These are phyloP conservation scores for Calosoma granatense DNA, from an alignment of 1,140 invertebrate genomes.

Conservation along the genomic window DNA sequence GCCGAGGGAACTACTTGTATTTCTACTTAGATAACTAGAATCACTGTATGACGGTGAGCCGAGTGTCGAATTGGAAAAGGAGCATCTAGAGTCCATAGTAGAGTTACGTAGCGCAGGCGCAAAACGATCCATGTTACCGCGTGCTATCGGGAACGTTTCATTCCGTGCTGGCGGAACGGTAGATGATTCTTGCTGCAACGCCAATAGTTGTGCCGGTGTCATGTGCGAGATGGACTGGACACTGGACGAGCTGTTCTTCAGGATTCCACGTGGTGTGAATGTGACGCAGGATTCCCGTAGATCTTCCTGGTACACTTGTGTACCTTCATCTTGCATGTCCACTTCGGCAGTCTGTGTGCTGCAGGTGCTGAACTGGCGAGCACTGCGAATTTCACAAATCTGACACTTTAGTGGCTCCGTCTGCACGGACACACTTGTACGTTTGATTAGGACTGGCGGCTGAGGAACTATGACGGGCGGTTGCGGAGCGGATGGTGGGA, in stretches of 20 bases:
- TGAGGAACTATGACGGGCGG: too few species aligned
- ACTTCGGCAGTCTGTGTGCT: conserved; percentile 6
- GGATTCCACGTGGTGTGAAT: conserved; percentile 9
- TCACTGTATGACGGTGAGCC: too few species aligned
- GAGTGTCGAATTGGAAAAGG: too few species aligned
- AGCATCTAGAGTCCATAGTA: too few species aligned
- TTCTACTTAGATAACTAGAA: too few species aligned
- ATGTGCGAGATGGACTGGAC: conserved; percentile 25
- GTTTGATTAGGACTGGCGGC: not conserved
- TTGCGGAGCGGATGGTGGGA: too few species aligned
- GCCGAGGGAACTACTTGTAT: too few species aligned
- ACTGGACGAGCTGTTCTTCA: conserved; percentile 16
- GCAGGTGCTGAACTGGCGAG: not conserved
- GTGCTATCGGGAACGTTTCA: not conserved
- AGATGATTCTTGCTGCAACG: conserved; percentile 2
- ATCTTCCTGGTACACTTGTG: conserved; percentile 20
- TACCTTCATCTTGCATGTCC: conserved; percentile 7
- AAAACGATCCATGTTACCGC: too few species aligned
- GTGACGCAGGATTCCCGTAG: conserved; percentile 2
- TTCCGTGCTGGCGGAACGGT: not conserved
- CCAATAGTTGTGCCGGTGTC: conserved; percentile 27
- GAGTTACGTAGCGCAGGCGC: too few species aligned
- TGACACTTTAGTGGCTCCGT: conserved; percentile 3
- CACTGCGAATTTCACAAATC: conserved; percentile 11
- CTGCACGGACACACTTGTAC: not conserved